These are phyloP conservation scores for Parasteatoda lunata DNA, from an alignment of 2,888 invertebrate species.

Conservation along the genomic window DNA sequence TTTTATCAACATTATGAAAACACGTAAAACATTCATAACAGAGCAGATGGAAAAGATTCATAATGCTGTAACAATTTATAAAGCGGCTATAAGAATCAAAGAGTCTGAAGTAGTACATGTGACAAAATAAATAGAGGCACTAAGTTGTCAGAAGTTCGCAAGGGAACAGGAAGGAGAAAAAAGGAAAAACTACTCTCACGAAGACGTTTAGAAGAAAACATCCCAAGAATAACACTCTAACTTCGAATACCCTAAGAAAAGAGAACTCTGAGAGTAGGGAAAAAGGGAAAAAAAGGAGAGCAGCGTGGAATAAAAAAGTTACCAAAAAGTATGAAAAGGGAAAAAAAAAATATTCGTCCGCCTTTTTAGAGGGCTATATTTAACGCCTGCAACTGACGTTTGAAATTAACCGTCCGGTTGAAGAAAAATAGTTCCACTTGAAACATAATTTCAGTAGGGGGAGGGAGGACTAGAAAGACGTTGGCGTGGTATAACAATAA, in stretches of 20 bases:
- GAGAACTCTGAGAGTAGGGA: constrained; percentile 13
- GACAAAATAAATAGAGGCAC: too few species aligned
- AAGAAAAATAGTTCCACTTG: constrained; percentile 65
- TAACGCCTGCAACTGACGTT: constrained; percentile 65
- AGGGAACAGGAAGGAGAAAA: background rate
- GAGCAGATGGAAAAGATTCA: too few species aligned
- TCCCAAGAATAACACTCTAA: constrained; percentile 66
- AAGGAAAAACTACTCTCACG: constrained; percentile 21
- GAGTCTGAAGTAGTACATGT: too few species aligned
- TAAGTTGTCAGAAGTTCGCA: too few species aligned
- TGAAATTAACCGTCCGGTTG: constrained; percentile 64
- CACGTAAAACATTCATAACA: too few species aligned
- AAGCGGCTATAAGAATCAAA: too few species aligned
- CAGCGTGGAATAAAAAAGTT: background rate
- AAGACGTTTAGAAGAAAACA: constrained; percentile 55
- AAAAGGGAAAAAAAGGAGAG: background rate
- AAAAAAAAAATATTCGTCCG: constrained; percentile 38
- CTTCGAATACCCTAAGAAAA: constrained; percentile 37
- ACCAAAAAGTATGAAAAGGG: background rate
- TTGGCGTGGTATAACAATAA: constrained; percentile 32
- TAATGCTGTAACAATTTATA: too few species aligned
- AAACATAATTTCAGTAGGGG: constrained; percentile 59
- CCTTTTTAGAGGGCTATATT: constrained; percentile 62
- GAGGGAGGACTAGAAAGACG: constrained; percentile 23
- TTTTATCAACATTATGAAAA: too few species aligned